phyloP scores from a whole-genome alignment of 2,797 vertebrate species.

The Arnoldichthys spilopterus region DNA sequence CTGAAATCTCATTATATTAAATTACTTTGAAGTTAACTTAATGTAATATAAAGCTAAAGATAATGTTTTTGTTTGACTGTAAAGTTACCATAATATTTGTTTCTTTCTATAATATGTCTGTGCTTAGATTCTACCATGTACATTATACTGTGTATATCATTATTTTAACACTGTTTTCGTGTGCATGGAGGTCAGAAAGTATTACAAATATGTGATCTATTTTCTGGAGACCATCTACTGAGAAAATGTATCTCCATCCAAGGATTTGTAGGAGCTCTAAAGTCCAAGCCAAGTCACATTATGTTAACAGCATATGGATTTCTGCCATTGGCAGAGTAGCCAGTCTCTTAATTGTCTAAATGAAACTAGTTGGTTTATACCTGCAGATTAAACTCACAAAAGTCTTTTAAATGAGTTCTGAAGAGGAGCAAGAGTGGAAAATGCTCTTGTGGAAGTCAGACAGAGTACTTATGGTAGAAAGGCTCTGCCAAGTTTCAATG shows the following conservation, averaged over 20 bases:
- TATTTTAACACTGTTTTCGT: too few species aligned
- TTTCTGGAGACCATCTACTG: too few species aligned
- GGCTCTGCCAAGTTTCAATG: neutral
- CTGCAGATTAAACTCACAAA: neutral
- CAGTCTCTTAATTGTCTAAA: neutral
- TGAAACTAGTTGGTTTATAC: neutral
- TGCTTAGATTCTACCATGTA: too few species aligned
- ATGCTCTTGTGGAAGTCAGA: neutral
- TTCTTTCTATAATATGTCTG: too few species aligned
- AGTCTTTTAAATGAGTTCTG: neutral
- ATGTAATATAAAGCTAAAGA: too few species aligned
- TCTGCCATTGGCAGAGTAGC: neutral
- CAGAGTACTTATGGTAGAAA: neutral
- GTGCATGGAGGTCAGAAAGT: neutral
- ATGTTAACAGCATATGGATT: slow-evolving; percentile 5
- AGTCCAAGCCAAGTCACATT: slow-evolving; percentile 4
- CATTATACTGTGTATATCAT: too few species aligned
- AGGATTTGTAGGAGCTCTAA: neutral
- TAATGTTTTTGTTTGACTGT: too few species aligned
- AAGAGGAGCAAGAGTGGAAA: neutral
- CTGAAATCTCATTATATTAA: too few species aligned
- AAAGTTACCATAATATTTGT: too few species aligned
- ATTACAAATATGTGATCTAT: too few species aligned
- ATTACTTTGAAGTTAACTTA: too few species aligned
- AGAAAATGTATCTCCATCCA: neutral